Evolutionary conservation across 2,888 invertebrate species (phyloP).

Genomic region (Sinopyrophorus schimmeli): DNA sequence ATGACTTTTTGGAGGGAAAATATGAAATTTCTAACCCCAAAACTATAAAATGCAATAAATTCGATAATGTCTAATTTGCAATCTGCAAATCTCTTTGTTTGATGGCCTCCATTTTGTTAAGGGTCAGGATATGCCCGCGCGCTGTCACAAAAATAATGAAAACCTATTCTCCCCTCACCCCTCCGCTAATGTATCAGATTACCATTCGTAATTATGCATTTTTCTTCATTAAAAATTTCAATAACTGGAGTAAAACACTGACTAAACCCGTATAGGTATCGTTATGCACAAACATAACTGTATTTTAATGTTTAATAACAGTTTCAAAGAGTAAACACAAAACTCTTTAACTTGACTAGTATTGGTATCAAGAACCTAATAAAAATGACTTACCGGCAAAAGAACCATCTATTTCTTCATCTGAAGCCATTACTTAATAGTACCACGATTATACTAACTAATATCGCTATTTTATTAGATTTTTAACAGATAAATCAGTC

Average conservation of each 20-base stretch:
- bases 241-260: not conserved
- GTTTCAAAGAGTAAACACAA: constrained; percentile 24
- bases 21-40: constrained; percentile 51
- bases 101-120: constrained; percentile 79
- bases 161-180: constrained; percentile 51
- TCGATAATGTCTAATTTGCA: constrained; percentile 55
- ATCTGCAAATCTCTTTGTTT: constrained; percentile 74
- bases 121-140: constrained; percentile 71
- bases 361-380: constrained; percentile 46
- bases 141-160: constrained; percentile 61
- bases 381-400: constrained; percentile 75
- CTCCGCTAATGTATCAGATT: constrained; percentile 48
- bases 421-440: constrained; percentile 72
- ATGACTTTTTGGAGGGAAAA: constrained; percentile 49
- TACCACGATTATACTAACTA: not conserved
- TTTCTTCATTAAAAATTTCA: constrained; percentile 23
- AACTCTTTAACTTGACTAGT: constrained; percentile 45
- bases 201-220: constrained; percentile 47
- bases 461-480: constrained; percentile 11
- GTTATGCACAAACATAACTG: not conserved
- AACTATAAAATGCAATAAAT: constrained; percentile 17
- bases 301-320: constrained; percentile 13
- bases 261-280: not conserved
- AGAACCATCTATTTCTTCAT: constrained; percentile 85
- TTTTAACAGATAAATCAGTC: constrained; percentile 25